Base-by-base conservation (phyloP, 2,113 vertebrate species). In the Plecotus auritus region DNA sequence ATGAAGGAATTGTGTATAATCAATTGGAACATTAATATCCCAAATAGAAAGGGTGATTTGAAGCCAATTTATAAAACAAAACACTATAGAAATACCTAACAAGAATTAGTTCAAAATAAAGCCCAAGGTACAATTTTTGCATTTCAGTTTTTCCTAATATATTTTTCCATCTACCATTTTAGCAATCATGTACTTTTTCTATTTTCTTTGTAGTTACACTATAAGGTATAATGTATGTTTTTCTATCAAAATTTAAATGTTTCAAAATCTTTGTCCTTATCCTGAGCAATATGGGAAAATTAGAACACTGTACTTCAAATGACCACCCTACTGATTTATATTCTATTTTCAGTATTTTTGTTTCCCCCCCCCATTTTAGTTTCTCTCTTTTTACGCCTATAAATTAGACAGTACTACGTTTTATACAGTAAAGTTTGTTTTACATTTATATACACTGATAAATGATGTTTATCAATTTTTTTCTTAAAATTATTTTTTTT, bases 191-290 rank as follows among this genome's bases (percentile, higher is more conserved):
- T 70, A 51, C 49, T 35, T 13, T 42, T 95, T 77, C 10, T 30
- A 9, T 70, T 74, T 90, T 86, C 23, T 76, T 51, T 51, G 13
- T 74, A 80, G n/a, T 85, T 93, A 49, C 7, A 22, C 49, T 78
- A 1, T 84, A 73, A 78, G 17, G 40, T 81, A 80, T 35, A 74
- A 69, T 59, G n/a, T 35, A 10, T 82, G 20, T 82, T 80, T 67
- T 81, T 7, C 22, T 91, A 37, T 35, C 17, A 91, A 83, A 77
- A 51, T 56, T 70, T 77, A 81, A 81, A 23, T 54, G 82, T 91
- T 87, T 82, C 20, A 91, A 69, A 51, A 80, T 93, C 4, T 81
- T 95, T 72, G 30, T 95, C 17, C 17, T 85, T 93, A 59, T 82
- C 59, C 59, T 82, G 76, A 61, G 61, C 51, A 70, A 76, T 35